Evolutionary conservation across 2,797 vertebrate species (phyloP).

Genomic region (Epinephelus malabaricus): DNA sequence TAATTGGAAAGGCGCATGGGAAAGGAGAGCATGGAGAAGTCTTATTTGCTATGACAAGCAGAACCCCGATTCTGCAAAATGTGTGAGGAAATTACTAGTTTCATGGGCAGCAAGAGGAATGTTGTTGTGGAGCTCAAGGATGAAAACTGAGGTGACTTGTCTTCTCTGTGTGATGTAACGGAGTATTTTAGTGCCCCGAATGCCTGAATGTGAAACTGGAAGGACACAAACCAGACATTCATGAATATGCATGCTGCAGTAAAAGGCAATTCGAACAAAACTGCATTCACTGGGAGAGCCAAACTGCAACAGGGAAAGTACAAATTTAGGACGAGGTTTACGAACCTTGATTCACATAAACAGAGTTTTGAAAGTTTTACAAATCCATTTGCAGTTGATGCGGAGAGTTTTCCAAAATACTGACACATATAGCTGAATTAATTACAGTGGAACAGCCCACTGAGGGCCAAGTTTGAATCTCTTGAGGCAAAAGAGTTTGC

Average conservation of each 20-base stretch:
- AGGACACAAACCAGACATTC: slow-evolving; percentile 62
- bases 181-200: slow-evolving; percentile 48
- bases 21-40: slow-evolving; percentile 35
- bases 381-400: slow-evolving; percentile 55
- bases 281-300: slow-evolving; percentile 34
- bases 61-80: slow-evolving; percentile 39
- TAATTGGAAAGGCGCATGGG: slow-evolving; percentile 19
- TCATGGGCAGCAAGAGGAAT: slow-evolving; percentile 52
- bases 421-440: slow-evolving; percentile 69
- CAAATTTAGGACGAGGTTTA: slow-evolving; percentile 46
- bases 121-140: slow-evolving; percentile 43
- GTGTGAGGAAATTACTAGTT: slow-evolving; percentile 56
- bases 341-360: slow-evolving; percentile 58
- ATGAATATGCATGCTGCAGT: slow-evolving; percentile 72
- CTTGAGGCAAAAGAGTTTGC: slow-evolving; percentile 71
- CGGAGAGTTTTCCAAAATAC: slow-evolving; percentile 60
- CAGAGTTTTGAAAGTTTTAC: slow-evolving; percentile 71
- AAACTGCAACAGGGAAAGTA: slow-evolving; percentile 48
- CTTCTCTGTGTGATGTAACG: slow-evolving; percentile 54
- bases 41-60: slow-evolving; percentile 22
- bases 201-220: slow-evolving; percentile 53
- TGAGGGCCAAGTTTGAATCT: slow-evolving; percentile 75
- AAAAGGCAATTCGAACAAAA: slow-evolving; percentile 60
- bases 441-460: slow-evolving; percentile 71
- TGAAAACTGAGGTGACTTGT: slow-evolving; percentile 53